These are phyloP conservation scores for Mugil cephalus DNA, from an alignment of 2,113 vertebrate genomes.

Conservation along the genomic window DNA sequence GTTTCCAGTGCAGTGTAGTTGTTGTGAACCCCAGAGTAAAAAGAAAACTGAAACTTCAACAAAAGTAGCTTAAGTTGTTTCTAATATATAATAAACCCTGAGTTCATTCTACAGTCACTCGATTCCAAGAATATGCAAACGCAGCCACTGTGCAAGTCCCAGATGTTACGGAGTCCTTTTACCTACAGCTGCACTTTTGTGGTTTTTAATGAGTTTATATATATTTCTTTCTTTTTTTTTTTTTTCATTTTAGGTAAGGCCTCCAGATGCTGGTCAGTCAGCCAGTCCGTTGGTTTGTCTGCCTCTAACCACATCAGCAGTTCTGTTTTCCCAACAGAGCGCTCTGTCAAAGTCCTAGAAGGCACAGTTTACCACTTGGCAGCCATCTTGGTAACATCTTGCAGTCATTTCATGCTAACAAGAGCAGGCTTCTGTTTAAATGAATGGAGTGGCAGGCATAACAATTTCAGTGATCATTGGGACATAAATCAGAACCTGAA, in stretches of 20 bases:
- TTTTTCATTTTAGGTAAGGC: neutral
- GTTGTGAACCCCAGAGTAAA: neutral
- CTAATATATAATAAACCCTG: slow-evolving; percentile 2
- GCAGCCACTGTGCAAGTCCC: slow-evolving; percentile 17
- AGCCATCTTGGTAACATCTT: too few relatives aligned
- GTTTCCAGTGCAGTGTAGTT: neutral
- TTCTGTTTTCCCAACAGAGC: neutral
- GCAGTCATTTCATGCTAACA: too few relatives aligned
- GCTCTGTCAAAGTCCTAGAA: too few relatives aligned
- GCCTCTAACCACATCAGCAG: neutral
- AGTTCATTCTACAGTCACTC: neutral
- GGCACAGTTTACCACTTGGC: too few relatives aligned
- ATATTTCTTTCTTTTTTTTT: too few relatives aligned
- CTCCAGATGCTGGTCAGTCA: slow-evolving; percentile 4
- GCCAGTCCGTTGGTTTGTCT: neutral
- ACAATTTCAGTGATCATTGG: too few relatives aligned
- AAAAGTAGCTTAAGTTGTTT: slow-evolving; percentile 1
- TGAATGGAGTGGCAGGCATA: too few relatives aligned
- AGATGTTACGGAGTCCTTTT: neutral
- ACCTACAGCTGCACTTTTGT: slow-evolving; percentile 29
- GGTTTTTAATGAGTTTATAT: slow-evolving; percentile 23
- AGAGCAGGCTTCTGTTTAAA: too few relatives aligned
- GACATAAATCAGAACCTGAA: too few relatives aligned
- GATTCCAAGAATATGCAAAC: slow-evolving; percentile 25
- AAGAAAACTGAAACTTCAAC: slow-evolving; percentile 15